Evolutionary conservation across 2,113 vertebrate species (phyloP).

Genomic region (Oreocharis arfaki): DNA sequence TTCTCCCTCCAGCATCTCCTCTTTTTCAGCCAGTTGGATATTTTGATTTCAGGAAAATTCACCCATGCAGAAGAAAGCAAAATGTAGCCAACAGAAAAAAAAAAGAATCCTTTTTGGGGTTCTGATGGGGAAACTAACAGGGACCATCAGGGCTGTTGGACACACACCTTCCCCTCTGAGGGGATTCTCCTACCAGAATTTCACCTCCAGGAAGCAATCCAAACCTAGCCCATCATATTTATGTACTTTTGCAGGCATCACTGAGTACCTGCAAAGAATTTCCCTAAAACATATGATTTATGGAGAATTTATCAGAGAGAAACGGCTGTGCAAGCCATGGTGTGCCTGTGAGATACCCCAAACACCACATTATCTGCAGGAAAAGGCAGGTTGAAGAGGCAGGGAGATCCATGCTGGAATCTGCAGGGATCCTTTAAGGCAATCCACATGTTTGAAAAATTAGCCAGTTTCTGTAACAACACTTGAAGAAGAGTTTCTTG

Average conservation of each 20-base stretch:
- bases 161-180: background rate
- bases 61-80: background rate
- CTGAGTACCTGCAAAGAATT: background rate
- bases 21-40: background rate
- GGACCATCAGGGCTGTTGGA: too few species aligned
- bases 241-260: background rate
- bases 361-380: background rate
- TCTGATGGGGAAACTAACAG: background rate
- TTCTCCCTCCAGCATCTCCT: background rate
- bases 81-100: background rate
- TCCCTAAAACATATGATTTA: background rate
- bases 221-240: background rate
- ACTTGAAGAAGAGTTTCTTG: background rate
- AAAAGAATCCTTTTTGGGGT: background rate
- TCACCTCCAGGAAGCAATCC: background rate
- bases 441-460: background rate
- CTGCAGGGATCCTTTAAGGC: background rate
- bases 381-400: background rate
- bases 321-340: background rate
- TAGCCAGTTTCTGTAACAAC: background rate
- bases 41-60: background rate
- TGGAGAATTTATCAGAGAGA: background rate
- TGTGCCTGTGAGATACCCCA: background rate
- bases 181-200: background rate
- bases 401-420: background rate